A percentile compares a stretch with the other conserved stretches of the same genome.
Conservation (phyloP, 2,113 vertebrate species). For the Leucosticte australis region DNA sequence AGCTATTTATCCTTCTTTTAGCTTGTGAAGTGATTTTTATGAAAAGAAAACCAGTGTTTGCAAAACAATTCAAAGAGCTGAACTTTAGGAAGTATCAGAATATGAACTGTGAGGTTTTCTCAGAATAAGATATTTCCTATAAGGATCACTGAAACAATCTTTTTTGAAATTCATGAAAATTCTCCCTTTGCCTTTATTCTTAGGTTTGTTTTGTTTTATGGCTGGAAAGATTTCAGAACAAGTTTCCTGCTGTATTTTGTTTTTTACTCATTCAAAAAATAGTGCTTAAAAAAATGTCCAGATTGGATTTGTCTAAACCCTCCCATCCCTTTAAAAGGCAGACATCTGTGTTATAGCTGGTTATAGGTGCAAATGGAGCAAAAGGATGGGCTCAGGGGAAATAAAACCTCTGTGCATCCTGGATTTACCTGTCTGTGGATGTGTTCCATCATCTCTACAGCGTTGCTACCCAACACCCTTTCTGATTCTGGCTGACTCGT, state of each 20-base stretch:
- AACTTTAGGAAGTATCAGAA: not conserved
- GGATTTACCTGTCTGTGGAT: not conserved
- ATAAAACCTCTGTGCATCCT: not conserved
- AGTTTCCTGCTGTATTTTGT: not conserved
- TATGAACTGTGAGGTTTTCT: not conserved
- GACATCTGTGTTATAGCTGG: not conserved
- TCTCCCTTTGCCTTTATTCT: not conserved
- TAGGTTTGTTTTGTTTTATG: not conserved
- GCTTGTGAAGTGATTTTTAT: slow-evolving; percentile 1
- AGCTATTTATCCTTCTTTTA: not conserved
- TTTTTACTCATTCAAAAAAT: not conserved
- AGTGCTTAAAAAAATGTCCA: not conserved
- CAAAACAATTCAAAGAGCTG: not conserved
- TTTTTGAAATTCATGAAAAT: not conserved
- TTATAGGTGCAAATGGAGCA: not conserved
- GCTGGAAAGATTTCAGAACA: not conserved
- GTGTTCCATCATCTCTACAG: not conserved
- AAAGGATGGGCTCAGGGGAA: not conserved
- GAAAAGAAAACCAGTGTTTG: not conserved
- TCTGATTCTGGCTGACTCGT: not conserved
- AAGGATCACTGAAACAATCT: not conserved
- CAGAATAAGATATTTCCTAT: not conserved
- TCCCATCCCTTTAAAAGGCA: not conserved
- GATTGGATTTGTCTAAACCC: not conserved
- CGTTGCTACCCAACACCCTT: not conserved